phyloP scores from a whole-genome alignment of 2,113 vertebrate genomes.

The Neodon shergylaensis region DNA sequence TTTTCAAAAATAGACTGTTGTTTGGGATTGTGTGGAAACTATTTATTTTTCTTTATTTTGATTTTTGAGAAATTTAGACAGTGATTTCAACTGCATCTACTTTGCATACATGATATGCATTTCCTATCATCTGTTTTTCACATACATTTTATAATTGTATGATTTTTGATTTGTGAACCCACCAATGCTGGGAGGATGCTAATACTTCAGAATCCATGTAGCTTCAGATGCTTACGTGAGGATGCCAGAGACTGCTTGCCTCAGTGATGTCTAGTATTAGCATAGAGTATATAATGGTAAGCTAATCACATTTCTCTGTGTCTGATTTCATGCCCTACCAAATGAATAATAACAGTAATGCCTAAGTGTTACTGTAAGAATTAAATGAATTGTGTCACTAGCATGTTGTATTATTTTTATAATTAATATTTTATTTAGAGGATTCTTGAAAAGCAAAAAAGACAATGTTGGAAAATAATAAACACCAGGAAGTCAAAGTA shows the following conservation, averaged over 20 bases:
- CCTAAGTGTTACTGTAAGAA: neutral
- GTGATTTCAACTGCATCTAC: neutral
- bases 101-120: neutral
- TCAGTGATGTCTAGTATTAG: neutral
- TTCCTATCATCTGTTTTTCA: neutral
- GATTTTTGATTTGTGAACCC: neutral
- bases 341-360: neutral
- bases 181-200: neutral
- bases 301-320: neutral
- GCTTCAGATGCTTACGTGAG: neutral
- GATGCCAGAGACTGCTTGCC: neutral
- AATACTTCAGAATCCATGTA: neutral
- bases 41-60: neutral
- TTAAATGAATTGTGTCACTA: neutral
- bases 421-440: conserved; percentile 1
- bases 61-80: neutral
- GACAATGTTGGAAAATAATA: neutral
- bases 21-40: neutral
- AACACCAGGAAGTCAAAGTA: neutral
- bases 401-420: neutral
- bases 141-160: no score
- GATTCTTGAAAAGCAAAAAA: neutral
- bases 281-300: neutral
- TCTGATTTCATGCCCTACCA: neutral
- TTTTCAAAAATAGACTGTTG: neutral